Conservation (phyloP, 64 coral and sea anemone species). For the Stichodactyla helianthus region DNA sequence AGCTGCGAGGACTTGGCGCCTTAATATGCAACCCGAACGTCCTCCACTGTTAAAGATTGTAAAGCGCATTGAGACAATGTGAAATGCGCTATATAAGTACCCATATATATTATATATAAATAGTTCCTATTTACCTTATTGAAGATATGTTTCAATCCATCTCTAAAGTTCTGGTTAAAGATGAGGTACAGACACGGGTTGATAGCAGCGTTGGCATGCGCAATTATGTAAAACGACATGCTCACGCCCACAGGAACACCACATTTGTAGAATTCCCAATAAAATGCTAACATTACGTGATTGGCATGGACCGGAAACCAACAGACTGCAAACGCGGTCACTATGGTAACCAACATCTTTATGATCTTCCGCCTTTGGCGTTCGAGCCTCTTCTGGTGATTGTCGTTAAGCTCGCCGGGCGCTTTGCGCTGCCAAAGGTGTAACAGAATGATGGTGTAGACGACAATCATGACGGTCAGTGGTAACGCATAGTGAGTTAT, state of each 20-base stretch:
- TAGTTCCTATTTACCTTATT: constrained; percentile 10
- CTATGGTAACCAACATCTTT: constrained; percentile 81
- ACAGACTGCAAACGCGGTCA: constrained; percentile 67
- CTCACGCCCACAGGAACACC: not conserved
- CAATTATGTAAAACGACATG: constrained; percentile 2
- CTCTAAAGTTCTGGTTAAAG: constrained; percentile 47
- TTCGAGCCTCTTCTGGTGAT: constrained; percentile 68
- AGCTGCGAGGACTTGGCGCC: too few relatives aligned
- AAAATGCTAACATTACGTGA: constrained; percentile 65
- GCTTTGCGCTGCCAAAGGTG: constrained; percentile 76
- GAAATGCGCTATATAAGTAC: too few relatives aligned
- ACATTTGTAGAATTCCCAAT: not conserved
- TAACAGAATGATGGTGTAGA: constrained; percentile 76
- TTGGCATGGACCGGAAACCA: constrained; percentile 86
- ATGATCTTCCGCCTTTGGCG: constrained; percentile 76
- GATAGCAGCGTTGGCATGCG: constrained; percentile 48
- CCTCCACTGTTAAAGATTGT: too few relatives aligned
- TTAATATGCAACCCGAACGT: too few relatives aligned
- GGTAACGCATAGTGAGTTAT: constrained; percentile 57
- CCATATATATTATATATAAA: too few relatives aligned
- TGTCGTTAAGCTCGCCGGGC: constrained; percentile 64
- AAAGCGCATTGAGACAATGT: too few relatives aligned
- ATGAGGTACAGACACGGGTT: constrained; percentile 53
- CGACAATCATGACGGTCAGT: constrained; percentile 53
- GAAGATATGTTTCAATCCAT: constrained; percentile 4